phyloP scores from a whole-genome alignment of 2,113 vertebrate species.

The Miniopterus natalensis region DNA sequence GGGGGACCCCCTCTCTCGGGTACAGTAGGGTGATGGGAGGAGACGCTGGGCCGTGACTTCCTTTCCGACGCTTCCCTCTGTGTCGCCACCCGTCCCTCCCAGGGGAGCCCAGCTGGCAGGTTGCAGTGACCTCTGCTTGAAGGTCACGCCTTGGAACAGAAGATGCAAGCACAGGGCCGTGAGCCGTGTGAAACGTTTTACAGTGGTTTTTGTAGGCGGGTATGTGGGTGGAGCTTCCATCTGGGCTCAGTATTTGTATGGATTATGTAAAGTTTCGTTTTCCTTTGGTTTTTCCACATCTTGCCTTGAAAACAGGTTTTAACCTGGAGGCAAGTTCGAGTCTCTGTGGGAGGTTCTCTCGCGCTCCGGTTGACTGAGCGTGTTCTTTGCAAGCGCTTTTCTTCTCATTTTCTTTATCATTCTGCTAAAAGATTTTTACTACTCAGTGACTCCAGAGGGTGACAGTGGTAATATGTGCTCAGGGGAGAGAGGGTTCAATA shows the following conservation, averaged over 20 bases:
- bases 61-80: not conserved
- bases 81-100: conserved; percentile 14
- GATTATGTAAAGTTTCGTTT: conserved; percentile 20
- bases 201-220: conserved; percentile 25
- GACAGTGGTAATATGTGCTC: not conserved
- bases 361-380: not conserved
- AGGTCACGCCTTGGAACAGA: conserved; percentile 59
- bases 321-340: conserved; percentile 18
- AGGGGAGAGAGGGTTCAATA: not conserved
- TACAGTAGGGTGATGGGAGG: not conserved
- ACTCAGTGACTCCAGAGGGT: not conserved
- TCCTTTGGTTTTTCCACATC: not conserved
- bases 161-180: conserved; percentile 10
- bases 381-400: not conserved
- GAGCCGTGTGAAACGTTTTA: not conserved
- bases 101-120: not conserved
- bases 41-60: conserved; percentile 4
- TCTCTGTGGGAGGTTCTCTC: not conserved
- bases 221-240: not conserved
- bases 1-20: not conserved
- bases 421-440: not conserved
- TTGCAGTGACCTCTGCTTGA: conserved; percentile 52
- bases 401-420: not conserved
- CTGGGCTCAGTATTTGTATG: conserved; percentile 19
- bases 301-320: conserved; percentile 52